Conservation (phyloP, 2,113 vertebrate species). For the Fukomys damarensis region DNA sequence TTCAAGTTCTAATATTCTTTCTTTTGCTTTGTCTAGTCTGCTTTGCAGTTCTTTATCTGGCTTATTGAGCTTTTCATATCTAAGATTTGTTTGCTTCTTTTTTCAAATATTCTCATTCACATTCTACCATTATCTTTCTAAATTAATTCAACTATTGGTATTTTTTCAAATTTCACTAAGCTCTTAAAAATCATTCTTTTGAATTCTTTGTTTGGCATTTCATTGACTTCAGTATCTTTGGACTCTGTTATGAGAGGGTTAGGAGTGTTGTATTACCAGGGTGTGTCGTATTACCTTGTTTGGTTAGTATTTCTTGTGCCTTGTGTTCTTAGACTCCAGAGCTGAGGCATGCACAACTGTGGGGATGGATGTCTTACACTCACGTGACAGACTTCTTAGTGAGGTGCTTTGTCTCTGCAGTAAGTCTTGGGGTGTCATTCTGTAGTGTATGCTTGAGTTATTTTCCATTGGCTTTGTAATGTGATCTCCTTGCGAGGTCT, state of each 20-base stretch:
- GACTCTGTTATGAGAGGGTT: neutral
- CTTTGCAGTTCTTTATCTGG: neutral
- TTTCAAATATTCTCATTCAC: neutral
- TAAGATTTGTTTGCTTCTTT: neutral
- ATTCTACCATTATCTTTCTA: neutral
- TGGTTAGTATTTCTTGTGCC: neutral
- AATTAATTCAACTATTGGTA: neutral
- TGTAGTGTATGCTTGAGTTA: neutral
- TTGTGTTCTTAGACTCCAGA: neutral
- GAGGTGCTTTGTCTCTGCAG: neutral
- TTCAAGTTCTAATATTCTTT: neutral
- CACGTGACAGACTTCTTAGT: neutral
- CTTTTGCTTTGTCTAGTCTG: neutral
- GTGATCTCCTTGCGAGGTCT: neutral
- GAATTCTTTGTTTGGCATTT: neutral
- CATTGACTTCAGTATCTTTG: neutral
- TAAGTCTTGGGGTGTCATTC: neutral
- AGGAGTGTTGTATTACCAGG: neutral
- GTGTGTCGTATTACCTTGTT: neutral
- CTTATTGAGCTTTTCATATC: neutral
- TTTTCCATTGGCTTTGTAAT: neutral
- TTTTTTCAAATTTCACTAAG: neutral
- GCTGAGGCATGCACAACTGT: neutral
- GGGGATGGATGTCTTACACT: neutral
- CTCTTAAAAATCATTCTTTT: neutral